phyloP scores from a whole-genome alignment of 1,140 invertebrate genomes.

The Cydia amplana region DNA sequence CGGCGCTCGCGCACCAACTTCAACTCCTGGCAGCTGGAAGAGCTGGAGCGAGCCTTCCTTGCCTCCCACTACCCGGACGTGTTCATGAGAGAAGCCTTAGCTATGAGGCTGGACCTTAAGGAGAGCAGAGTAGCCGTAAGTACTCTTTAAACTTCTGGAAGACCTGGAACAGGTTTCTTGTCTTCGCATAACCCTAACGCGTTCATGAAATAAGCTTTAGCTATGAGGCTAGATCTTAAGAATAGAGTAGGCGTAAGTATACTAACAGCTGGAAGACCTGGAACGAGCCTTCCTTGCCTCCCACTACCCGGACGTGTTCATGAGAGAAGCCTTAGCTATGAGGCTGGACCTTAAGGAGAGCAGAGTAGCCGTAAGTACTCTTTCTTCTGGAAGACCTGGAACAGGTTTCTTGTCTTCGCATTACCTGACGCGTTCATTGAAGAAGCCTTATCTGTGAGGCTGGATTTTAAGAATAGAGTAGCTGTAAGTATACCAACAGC shows the following conservation, averaged over 20 bases:
- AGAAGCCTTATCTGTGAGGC: too few species aligned
- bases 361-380: conserved; percentile 93
- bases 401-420: too few species aligned
- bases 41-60: conserved; percentile 97
- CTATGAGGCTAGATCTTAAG: conserved; percentile 96
- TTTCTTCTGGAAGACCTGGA: too few species aligned
- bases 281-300: conserved; percentile 97
- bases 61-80: conserved; percentile 99
- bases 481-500: too few species aligned
- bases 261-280: conserved; percentile 80
- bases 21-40: conserved; percentile 99
- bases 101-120: conserved; percentile 96
- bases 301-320: conserved; percentile 99
- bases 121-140: conserved; percentile 99
- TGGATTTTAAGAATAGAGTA: too few species aligned
- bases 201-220: conserved; percentile 98
- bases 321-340: conserved; percentile 97
- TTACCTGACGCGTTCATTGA: too few species aligned
- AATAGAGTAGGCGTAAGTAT: conserved; percentile 97
- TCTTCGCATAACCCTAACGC: conserved; percentile 99
- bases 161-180: conserved; percentile 97
- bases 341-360: conserved; percentile 98
- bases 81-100: conserved; percentile 98
- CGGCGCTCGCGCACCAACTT: conserved; percentile 98
- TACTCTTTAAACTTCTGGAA: conserved; percentile 37